phyloP scores from a whole-genome alignment of 2,888 invertebrate species.

The Saturnia japonica region DNA sequence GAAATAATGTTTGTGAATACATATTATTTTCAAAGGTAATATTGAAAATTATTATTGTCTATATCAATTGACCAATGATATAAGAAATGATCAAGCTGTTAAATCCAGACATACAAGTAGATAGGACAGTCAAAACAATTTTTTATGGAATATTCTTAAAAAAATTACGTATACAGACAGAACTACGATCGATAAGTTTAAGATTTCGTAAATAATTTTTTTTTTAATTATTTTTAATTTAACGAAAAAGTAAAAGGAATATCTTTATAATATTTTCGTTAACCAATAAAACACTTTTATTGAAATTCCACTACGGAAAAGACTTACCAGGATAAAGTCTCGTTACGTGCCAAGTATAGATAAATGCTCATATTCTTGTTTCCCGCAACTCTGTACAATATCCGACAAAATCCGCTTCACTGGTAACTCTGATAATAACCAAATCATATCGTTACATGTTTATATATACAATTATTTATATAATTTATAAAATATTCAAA shows the following conservation, averaged over 20 bases:
- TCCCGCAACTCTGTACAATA: not conserved
- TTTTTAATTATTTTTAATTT: not conserved
- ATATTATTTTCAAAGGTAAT: too few species aligned
- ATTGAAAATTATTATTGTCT: too few species aligned
- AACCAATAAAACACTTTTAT: not conserved
- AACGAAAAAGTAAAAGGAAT: not conserved
- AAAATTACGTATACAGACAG: too few species aligned
- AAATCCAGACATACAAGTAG: too few species aligned
- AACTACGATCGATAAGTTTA: too few species aligned
- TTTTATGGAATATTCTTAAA: too few species aligned
- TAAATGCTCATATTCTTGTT: constrained; percentile 2
- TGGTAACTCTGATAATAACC: not conserved
- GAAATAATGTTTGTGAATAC: too few species aligned
- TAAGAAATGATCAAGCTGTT: too few species aligned
- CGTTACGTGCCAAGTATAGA: constrained; percentile 11
- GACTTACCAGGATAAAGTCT: constrained; percentile 8
- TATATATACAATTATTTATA: not conserved
- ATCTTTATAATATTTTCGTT: constrained; percentile 1
- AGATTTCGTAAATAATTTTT: not conserved
- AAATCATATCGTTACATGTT: not conserved
- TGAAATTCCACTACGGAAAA: constrained; percentile 5
- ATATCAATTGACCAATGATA: too few species aligned
- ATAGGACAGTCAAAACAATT: too few species aligned
- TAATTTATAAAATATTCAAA: too few species aligned
- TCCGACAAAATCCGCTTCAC: not conserved